Evolutionary conservation across 2,888 invertebrate species (phyloP).

Genomic region (Cheilosia pagana): DNA sequence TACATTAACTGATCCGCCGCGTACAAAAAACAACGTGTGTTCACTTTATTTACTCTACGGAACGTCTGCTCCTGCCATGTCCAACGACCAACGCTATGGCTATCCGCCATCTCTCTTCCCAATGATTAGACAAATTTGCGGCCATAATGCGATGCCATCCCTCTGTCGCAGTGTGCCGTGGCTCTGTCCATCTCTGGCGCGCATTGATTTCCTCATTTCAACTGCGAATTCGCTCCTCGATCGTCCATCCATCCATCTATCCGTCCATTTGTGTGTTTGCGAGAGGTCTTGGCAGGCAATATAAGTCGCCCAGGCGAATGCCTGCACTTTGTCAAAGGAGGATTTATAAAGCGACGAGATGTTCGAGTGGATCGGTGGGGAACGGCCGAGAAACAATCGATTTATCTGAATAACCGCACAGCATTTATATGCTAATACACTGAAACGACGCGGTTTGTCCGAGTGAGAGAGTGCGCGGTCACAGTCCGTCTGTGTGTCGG

Average conservation of each 20-base stretch:
- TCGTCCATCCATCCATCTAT: constrained; percentile 70
- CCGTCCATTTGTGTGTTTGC: constrained; percentile 65
- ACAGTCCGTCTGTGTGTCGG: constrained; percentile 42
- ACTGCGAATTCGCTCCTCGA: constrained; percentile 65
- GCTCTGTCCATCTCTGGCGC: background rate
- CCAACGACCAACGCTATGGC: constrained; percentile 17
- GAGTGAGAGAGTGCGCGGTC: constrained; percentile 42
- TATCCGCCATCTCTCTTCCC: constrained; percentile 70
- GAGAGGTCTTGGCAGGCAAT: constrained; percentile 69
- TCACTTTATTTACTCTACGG: constrained; percentile 73
- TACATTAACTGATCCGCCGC: constrained; percentile 75
- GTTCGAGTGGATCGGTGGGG: background rate
- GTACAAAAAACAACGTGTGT: constrained; percentile 74
- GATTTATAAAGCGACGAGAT: constrained; percentile 70
- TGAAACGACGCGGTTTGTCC: constrained; percentile 52
- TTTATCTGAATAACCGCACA: constrained; percentile 74
- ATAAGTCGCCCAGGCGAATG: constrained; percentile 73
- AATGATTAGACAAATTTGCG: constrained; percentile 76
- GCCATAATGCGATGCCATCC: constrained; percentile 64
- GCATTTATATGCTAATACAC: constrained; percentile 75
- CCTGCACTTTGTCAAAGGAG: constrained; percentile 74
- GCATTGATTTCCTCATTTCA: constrained; percentile 72
- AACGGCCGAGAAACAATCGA: constrained; percentile 65
- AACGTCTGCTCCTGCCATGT: constrained; percentile 59
- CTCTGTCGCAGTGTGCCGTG: constrained; percentile 5